Base-by-base conservation (phyloP, 2,797 vertebrate species). In the Rhinoraja longicauda region DNA sequence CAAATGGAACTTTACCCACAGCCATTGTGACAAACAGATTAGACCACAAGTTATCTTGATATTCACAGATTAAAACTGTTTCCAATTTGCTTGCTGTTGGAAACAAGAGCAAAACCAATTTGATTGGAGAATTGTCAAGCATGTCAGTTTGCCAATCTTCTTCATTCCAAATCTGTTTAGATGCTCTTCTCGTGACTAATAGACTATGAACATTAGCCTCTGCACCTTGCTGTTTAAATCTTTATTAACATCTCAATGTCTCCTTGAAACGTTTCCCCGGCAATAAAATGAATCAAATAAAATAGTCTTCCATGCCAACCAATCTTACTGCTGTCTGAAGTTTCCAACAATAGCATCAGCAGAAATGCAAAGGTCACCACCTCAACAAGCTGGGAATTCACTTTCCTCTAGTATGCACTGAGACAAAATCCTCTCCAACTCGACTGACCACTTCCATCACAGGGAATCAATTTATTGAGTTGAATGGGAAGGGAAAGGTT, bases 11-110 rank as follows among this genome's bases (percentile, higher is more conserved):
- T 95, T 97, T 96, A 97, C 96, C 96, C 96, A 96, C 95, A 96
- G 95, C 95, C 94, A 96, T 97, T 97, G 96, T 97, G 96, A 95
- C 95, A 95, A 95, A 95, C 95, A 96, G 96, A 97, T 97, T 97
- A 97, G 95, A 95, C 96, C 96, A 53, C 45, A 97, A 97, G 97
- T 97, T 97, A 97, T 97, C 96, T 96, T 96, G 96, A 97, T 96
- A 96, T 96, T 96, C 97, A 97, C 97, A 97, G 97, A 97, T 97
- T 97, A 97, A 96, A 95, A 57, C 95, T 96, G 95, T 95, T 96
- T 95, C 93, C 97, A 96, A 96, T 97, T 97, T 96, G 96, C 96
- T 96, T 95, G 53, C 81, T 76, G 62, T 29, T 79, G 70, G 90
- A 92, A 36, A 92, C 70, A 26, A 75, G 57, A 45, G 70, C 75